Base-by-base conservation (phyloP, 2,113 vertebrate species). In the Formicarius rufipectus region DNA sequence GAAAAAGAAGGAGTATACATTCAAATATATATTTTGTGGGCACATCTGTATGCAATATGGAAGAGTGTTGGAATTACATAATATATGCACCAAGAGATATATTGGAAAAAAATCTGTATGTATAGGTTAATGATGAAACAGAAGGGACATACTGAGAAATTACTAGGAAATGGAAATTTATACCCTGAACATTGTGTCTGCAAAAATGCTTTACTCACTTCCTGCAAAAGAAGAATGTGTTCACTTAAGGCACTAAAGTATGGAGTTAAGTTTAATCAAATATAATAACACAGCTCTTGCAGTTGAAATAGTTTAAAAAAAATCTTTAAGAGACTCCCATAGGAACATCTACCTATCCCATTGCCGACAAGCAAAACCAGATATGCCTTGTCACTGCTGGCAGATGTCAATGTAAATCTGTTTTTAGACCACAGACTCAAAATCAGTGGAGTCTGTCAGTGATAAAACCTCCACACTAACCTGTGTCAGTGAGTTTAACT, bases 11-110 rank as follows among this genome's bases (percentile, higher is more conserved):
- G 12, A 52, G 2, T 56, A 11, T 33, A 52, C 4, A 31, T 20
- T 11, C 72, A 75, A 76, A 35, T 63, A 82, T 2, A 5, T 39
- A 9, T 47, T 89, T 49, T 81, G 6, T 62, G n/a, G 53, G 53
- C 9, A 37, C 11, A 30, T 50, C 18, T 63, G 2, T 59, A n/a
- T 19, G 5, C 49, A 74, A 30, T 9, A 45, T 22, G 22, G 69
- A 84, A 64, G 15, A 23, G 17, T 2, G 0, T 18, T 87, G 30
- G 13, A 79, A 90, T 87, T 56, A 47, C 7, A 17, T 47, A 68
- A 49, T 0, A 4, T 11, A 42, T 17, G 3, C 1, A 2, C 3
- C 4, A 64, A 67, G 28, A 37, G 47, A 35, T 18, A 49, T 14
- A 31, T 15, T 87, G 35, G 35, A 68, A 74, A n/a, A 63, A 59